These are phyloP conservation scores for Pogoniulus pusillus DNA, from an alignment of 2,797 vertebrate genomes.

Conservation along the genomic window DNA sequence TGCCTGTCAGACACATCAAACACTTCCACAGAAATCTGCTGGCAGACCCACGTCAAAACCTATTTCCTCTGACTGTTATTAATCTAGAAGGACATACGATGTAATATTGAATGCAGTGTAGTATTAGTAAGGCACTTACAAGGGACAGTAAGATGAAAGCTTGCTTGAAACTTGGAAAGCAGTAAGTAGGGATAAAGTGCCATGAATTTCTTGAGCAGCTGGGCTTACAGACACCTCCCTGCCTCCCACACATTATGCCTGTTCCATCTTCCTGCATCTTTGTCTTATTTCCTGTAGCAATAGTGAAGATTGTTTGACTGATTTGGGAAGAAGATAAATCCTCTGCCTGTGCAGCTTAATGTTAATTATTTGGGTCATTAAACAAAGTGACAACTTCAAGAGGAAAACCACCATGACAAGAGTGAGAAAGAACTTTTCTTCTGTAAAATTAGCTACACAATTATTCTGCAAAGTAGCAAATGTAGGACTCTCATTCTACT, in stretches of 20 bases:
- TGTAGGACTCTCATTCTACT: not conserved
- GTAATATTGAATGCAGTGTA: not conserved
- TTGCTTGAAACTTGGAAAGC: not conserved
- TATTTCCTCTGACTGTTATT: not conserved
- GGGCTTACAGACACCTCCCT: not conserved
- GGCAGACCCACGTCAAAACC: not conserved
- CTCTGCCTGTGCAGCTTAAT: not conserved
- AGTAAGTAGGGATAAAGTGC: not conserved
- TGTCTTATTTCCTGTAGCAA: not conserved
- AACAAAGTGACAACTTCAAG: constrained; percentile 7
- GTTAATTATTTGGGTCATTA: constrained; percentile 31
- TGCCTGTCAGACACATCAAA: not conserved
- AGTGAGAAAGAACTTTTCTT: not conserved
- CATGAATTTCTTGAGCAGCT: fast-evolving
- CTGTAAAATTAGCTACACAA: constrained; percentile 40
- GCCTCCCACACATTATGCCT: not conserved
- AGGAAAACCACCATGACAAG: constrained; percentile 48
- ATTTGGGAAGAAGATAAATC: not conserved
- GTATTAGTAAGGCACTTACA: not conserved
- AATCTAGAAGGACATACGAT: not conserved
- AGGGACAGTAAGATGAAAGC: not conserved
- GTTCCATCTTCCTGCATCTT: not conserved
- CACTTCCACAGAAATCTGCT: not conserved
- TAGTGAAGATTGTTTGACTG: not conserved
- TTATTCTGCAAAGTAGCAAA: constrained; percentile 5